Evolutionary conservation across 2,797 vertebrate species (phyloP).

Genomic region (Meriones psammophilus): DNA sequence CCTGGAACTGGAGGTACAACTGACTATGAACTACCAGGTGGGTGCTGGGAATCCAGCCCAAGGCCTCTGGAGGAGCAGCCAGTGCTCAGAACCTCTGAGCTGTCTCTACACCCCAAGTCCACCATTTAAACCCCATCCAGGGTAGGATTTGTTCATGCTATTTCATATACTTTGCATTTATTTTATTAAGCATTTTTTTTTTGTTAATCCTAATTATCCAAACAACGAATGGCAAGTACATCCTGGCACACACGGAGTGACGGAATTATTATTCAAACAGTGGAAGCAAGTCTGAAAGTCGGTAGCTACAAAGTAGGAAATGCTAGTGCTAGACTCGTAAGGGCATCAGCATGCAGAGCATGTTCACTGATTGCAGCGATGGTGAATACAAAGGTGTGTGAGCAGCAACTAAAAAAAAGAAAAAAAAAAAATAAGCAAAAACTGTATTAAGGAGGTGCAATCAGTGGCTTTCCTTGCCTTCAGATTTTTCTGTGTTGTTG

Average conservation of each 20-base stretch:
- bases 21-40: not conserved
- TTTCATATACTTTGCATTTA: not conserved
- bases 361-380: not conserved
- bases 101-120: not conserved
- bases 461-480: not conserved
- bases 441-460: not conserved
- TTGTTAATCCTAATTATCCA: slow-evolving; percentile 45
- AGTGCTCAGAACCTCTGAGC: not conserved
- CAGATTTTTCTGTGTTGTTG: not conserved
- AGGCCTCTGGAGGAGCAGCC: not conserved
- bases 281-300: slow-evolving; percentile 9
- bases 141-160: not conserved
- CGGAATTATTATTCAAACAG: slow-evolving; percentile 9
- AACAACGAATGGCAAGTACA: slow-evolving; percentile 21
- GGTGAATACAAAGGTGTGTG: not conserved
- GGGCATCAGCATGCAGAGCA: not conserved
- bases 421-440: not conserved
- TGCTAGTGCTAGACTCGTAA: not conserved
- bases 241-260: not conserved
- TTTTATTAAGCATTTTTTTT: slow-evolving; percentile 47
- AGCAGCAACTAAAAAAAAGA: not conserved
- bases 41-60: not conserved
- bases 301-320: not conserved
- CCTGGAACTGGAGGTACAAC: not conserved
- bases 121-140: not conserved